Base-by-base conservation (phyloP, 2,113 vertebrate genomes). In the Oryzias melastigma region DNA sequence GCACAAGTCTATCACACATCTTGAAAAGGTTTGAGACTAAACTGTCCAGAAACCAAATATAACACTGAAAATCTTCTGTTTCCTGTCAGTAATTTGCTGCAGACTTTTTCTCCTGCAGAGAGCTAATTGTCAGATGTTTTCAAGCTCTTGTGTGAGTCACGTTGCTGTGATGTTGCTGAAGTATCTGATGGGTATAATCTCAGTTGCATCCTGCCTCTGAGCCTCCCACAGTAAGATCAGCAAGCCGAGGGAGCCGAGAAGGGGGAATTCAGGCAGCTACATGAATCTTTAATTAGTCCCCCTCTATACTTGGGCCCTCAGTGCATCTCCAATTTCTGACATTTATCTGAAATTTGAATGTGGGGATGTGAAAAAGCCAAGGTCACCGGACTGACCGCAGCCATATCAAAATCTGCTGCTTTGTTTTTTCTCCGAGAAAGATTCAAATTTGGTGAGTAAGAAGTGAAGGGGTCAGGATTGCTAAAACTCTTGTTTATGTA, bases 281-380 rank as follows among this genome's bases (percentile, higher is more conserved):
- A 92, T 93, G 62, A 89, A 93, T 93, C 82, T 91, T 92, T 93
- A 89, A 93, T 90, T 51, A 82, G 75, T 68, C 75, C 67, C 35
- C 61, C 80, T 89, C 86, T 87, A 86, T 88, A 88, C 85, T 83
- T 79, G 83, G 87, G 83, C 78, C 78, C 77, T 71, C 74, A 61
- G 74, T 73, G 81, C 75, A 29, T 87, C 89, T 93, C 90, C 66
- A 80, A 74, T 92, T 92, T 86, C 89, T 80, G 84, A 89, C 82
- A 90, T 87, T 88, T 87, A 90, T 88, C 90, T 87, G 85, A 90
- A 90, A 91, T 84, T 49, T 75, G 72, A 71, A 59, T 22, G 2
- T 64, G 77, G 54, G 65, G 66, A 82, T 75, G 79, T 71, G 53
- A 65, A 78, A 56, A 57, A 75, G 64, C 52, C 84, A 90, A 90